Percentiles rank a stretch among this genome's conserved stretches.
phyloP scores from a whole-genome alignment of 2,888 invertebrate genomes.

The Choristoneura rosaceana region DNA sequence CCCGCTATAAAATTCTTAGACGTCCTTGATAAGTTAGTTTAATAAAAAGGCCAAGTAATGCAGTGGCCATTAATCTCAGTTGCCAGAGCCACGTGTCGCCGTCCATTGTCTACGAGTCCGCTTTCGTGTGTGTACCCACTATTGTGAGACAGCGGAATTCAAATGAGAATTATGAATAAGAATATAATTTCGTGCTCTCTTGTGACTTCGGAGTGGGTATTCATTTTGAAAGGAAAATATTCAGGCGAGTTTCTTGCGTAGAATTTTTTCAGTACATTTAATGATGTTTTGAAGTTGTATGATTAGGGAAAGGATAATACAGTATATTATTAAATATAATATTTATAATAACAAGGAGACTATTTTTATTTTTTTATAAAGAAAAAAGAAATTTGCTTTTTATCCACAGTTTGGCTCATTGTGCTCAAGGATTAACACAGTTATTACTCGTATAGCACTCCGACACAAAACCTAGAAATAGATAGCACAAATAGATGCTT shows the following conservation, averaged over 20 bases:
- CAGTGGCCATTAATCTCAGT: slow-evolving; percentile 68
- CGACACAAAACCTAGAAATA: too few species aligned
- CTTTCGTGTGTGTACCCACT: slow-evolving; percentile 24
- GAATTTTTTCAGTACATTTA: not conserved
- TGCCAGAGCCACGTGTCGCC: slow-evolving; percentile 62
- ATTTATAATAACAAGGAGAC: too few species aligned
- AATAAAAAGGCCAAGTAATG: slow-evolving; percentile 67
- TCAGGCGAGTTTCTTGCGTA: not conserved
- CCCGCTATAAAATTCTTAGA: not conserved
- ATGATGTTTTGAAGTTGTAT: not conserved
- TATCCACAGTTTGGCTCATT: too few species aligned
- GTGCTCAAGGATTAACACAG: too few species aligned
- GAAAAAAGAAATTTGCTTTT: too few species aligned
- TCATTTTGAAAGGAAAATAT: not conserved
- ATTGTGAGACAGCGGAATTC: slow-evolving; percentile 28
- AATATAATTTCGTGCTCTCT: slow-evolving; percentile 13
- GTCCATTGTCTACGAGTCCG: slow-evolving; percentile 42
- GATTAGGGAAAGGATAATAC: not conserved
- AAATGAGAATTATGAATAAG: slow-evolving; percentile 28
- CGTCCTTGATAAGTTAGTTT: slow-evolving; percentile 47
- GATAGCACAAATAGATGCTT: too few species aligned
- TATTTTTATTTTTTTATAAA: too few species aligned
- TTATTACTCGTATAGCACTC: too few species aligned
- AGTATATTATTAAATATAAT: too few species aligned
- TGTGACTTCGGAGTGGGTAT: not conserved